phyloP scores from a whole-genome alignment of 2,888 invertebrate genomes.

The Drosophila koepferae region DNA sequence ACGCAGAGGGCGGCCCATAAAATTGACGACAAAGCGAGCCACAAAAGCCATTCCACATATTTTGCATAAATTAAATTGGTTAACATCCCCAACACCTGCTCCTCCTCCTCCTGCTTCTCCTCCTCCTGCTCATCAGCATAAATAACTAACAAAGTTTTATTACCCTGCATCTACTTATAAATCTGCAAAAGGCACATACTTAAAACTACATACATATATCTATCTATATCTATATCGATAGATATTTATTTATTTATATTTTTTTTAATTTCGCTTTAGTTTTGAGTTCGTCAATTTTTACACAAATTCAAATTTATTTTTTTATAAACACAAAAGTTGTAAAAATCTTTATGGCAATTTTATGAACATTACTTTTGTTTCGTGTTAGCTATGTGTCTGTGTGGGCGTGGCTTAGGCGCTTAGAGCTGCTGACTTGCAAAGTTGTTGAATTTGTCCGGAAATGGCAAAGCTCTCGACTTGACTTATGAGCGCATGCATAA shows the following conservation, averaged over 20 bases:
- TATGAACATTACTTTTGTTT: constrained; percentile 8
- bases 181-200: constrained; percentile 22
- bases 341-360: constrained; percentile 15
- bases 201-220: not conserved
- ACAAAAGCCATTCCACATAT: constrained; percentile 53
- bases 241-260: not conserved
- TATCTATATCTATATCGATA: not conserved
- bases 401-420: constrained; percentile 27
- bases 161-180: constrained; percentile 34
- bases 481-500: constrained; percentile 5
- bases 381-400: not conserved
- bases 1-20: constrained; percentile 38
- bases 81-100: no score
- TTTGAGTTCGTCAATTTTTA: constrained; percentile 49
- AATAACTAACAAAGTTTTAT: constrained; percentile 61
- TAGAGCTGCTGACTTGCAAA: constrained; percentile 21
- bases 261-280: constrained; percentile 14
- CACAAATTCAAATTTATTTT: not conserved
- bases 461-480: constrained; percentile 12
- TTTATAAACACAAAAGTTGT: constrained; percentile 6
- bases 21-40: constrained; percentile 44
- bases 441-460: constrained; percentile 21
- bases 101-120: not conserved
- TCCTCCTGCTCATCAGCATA: constrained; percentile 40
- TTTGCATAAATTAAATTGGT: constrained; percentile 70